Conservation (phyloP, 1,140 invertebrate genomes). For the Drosophila prosaltans region DNA sequence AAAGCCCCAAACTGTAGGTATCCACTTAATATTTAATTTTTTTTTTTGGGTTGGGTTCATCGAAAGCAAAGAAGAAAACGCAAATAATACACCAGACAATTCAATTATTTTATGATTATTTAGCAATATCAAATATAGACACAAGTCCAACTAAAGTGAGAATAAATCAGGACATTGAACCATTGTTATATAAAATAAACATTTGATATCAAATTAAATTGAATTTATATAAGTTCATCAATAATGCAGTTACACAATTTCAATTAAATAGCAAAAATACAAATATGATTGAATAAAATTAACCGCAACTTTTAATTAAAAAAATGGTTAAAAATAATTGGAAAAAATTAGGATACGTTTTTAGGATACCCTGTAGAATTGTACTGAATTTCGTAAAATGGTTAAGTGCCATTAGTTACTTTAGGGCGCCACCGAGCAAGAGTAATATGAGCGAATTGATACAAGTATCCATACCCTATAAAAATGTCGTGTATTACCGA, state of each 20-base stretch:
- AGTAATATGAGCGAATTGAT: no score
- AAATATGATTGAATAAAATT: conserved; percentile 1
- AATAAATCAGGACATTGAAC: conserved; percentile 4
- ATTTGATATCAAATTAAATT: conserved; percentile 12
- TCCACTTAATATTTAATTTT: neutral
- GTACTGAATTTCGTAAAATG: no score
- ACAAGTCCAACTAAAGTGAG: neutral
- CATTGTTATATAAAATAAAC: conserved; percentile 7
- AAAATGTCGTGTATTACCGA: no score
- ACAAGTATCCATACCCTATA: no score
- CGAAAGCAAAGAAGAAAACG: neutral
- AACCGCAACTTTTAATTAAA: conserved; percentile 28
- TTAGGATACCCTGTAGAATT: neutral
- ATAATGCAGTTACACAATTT: neutral
- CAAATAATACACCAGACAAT: conserved; percentile 14
- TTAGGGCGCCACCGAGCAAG: no score
- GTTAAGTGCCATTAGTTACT: no score
- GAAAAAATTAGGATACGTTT: neutral
- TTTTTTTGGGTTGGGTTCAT: conserved; percentile 1
- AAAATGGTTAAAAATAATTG: neutral
- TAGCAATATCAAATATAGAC: conserved; percentile 20
- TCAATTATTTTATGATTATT: conserved; percentile 30
- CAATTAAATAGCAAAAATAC: no score
- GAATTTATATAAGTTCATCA: conserved; percentile 13
- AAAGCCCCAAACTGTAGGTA: conserved; percentile 7